These are phyloP conservation scores for Drosophila yakuba DNA, from an alignment of 1,140 invertebrate genomes.

Conservation along the genomic window DNA sequence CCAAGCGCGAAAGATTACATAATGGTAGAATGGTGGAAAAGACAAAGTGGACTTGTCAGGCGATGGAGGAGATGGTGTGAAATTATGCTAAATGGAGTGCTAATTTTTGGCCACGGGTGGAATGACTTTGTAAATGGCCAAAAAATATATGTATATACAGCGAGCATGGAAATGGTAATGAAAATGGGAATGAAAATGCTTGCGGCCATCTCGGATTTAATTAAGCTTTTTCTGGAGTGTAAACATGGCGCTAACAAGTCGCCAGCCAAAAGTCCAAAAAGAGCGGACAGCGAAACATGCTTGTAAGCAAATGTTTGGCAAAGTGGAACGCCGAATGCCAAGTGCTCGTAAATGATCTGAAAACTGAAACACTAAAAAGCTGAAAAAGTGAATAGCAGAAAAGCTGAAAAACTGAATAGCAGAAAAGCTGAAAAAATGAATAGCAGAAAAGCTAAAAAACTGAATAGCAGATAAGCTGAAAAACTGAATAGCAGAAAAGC, in stretches of 20 bases:
- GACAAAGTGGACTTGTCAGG: slow-evolving; percentile 24
- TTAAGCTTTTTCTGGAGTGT: slow-evolving; percentile 28
- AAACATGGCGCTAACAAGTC: slow-evolving; percentile 70
- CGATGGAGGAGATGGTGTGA: slow-evolving; percentile 46
- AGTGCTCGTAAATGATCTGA: slow-evolving; percentile 48
- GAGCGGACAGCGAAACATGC: slow-evolving; percentile 71
- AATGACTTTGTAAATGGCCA: neutral
- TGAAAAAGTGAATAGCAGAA: too few relatives aligned
- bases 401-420: too few relatives aligned
- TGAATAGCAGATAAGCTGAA: slow-evolving; percentile 41
- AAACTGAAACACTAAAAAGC: slow-evolving; percentile 24
- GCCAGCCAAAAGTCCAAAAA: slow-evolving; percentile 36
- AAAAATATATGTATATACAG: neutral
- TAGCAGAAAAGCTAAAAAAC: slow-evolving; percentile 11
- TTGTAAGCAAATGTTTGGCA: slow-evolving; percentile 79
- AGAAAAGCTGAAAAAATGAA: too few relatives aligned
- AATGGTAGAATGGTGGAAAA: slow-evolving; percentile 16
- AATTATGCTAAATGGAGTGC: slow-evolving; percentile 78
- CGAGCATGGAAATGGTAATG: neutral
- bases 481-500: slow-evolving; percentile 11
- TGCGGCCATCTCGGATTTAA: slow-evolving; percentile 27
- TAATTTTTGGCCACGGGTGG: slow-evolving; percentile 47
- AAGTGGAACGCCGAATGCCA: slow-evolving; percentile 61
- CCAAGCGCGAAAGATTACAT: slow-evolving; percentile 39
- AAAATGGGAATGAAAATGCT: slow-evolving; percentile 8